phyloP scores from a whole-genome alignment of 2,888 invertebrate species.

The Thereva nobilitata region DNA sequence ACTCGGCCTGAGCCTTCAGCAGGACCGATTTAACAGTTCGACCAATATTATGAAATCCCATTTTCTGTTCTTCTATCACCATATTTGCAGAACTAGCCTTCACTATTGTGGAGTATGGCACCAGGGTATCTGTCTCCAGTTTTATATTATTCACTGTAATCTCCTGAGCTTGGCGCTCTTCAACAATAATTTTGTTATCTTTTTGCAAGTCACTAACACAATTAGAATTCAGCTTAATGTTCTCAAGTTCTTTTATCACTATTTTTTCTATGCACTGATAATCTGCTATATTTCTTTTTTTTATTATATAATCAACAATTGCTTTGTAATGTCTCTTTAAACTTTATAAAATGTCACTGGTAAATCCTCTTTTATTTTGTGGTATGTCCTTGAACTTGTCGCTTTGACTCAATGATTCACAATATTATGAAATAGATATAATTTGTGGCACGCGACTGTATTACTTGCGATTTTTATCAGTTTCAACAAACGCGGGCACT shows the following conservation, averaged over 20 bases:
- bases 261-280: conserved; percentile 9
- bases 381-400: too few relatives aligned
- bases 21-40: conserved; percentile 54
- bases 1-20: conserved; percentile 54
- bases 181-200: conserved; percentile 18
- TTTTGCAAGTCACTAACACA: conserved; percentile 12
- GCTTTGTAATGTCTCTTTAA: too few relatives aligned
- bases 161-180: conserved; percentile 33
- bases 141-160: conserved; percentile 39
- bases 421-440: conserved; percentile 15
- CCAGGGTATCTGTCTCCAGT: conserved; percentile 43
- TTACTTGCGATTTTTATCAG: not conserved
- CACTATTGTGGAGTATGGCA: conserved; percentile 38
- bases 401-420: conserved; percentile 6
- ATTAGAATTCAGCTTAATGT: conserved; percentile 43
- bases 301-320: too few relatives aligned
- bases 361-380: too few relatives aligned
- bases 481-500: too few relatives aligned
- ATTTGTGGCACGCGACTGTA: conserved; percentile 7
- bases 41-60: conserved; percentile 52
- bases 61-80: conserved; percentile 43
- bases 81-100: conserved; percentile 39
- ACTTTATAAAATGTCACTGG: too few relatives aligned
- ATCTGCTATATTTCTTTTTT: too few relatives aligned
- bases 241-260: conserved; percentile 41